Evolutionary conservation across 1,140 invertebrate species (phyloP).

Genomic region (Euglossa dilemma): DNA sequence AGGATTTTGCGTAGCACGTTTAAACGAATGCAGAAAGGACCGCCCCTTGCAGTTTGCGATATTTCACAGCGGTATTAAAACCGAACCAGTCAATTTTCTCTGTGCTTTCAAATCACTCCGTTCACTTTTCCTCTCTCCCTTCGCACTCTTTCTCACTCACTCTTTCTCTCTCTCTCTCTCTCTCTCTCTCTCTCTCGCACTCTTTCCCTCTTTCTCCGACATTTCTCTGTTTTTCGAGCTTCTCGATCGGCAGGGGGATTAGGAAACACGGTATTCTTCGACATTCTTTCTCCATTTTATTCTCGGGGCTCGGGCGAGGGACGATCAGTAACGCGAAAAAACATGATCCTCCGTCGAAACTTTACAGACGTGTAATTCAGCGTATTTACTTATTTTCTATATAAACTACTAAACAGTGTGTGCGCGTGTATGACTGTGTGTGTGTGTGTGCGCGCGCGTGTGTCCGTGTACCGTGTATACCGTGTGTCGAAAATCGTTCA

Average conservation of each 20-base stretch:
- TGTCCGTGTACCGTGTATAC: not conserved
- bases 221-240: not conserved
- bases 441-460: not conserved
- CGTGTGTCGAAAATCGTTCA: slow-evolving; percentile 20
- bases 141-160: not conserved
- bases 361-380: slow-evolving; percentile 35
- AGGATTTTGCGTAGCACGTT: not conserved
- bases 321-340: slow-evolving; percentile 41
- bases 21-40: not conserved
- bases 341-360: slow-evolving; percentile 20
- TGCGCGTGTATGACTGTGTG: not conserved
- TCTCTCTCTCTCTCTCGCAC: not conserved
- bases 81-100: slow-evolving; percentile 11
- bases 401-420: slow-evolving; percentile 32
- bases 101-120: not conserved
- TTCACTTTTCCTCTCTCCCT: not conserved
- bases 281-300: slow-evolving; percentile 32
- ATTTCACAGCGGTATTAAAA: slow-evolving; percentile 7
- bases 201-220: not conserved
- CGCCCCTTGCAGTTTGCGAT: not conserved
- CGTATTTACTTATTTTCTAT: slow-evolving; percentile 40
- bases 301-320: slow-evolving; percentile 17
- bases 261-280: slow-evolving; percentile 33
- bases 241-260: slow-evolving; percentile 12
- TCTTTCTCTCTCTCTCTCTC: not conserved